Percentiles rank a stretch among this genome's conserved stretches.
Conservation (phyloP, 2,888 invertebrate species). For the Sarcophaga rosellei region DNA sequence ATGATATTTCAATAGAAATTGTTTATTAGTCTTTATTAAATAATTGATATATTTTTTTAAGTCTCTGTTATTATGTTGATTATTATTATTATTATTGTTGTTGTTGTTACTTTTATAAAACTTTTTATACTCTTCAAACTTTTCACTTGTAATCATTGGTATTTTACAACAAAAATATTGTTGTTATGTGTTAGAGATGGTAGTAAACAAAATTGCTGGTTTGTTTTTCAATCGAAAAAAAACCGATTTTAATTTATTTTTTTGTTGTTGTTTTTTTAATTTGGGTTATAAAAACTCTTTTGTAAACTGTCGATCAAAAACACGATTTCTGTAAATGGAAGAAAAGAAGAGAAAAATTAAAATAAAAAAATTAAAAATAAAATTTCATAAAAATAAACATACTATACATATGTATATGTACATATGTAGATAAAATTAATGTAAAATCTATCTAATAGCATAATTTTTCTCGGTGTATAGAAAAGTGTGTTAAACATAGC, state of each 20-base stretch:
- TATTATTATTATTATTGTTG: conserved; percentile 25
- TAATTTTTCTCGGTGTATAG: background rate
- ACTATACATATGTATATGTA: background rate
- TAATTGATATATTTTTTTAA: conserved; percentile 26
- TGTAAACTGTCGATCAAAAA: background rate
- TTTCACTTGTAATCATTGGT: conserved; percentile 65
- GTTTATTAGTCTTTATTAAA: conserved; percentile 24
- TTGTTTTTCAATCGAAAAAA: too few relatives aligned
- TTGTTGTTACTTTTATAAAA: conserved; percentile 28
- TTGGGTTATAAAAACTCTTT: background rate
- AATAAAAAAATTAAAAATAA: background rate
- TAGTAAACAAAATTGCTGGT: background rate
- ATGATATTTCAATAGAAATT: conserved; percentile 44
- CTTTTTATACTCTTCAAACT: conserved; percentile 20
- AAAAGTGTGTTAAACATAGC: background rate
- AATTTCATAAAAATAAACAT: background rate
- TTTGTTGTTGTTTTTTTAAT: conserved; percentile 5
- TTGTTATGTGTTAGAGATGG: background rate
- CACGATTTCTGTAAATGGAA: conserved; percentile 39
- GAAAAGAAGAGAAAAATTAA: background rate
- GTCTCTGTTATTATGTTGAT: background rate
- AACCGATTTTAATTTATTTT: background rate
- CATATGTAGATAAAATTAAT: background rate
- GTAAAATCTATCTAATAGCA: background rate
- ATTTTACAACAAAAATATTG: conserved; percentile 46